phyloP scores from a whole-genome alignment of 1,140 invertebrate genomes.

The Zelostemma sp. region DNA sequence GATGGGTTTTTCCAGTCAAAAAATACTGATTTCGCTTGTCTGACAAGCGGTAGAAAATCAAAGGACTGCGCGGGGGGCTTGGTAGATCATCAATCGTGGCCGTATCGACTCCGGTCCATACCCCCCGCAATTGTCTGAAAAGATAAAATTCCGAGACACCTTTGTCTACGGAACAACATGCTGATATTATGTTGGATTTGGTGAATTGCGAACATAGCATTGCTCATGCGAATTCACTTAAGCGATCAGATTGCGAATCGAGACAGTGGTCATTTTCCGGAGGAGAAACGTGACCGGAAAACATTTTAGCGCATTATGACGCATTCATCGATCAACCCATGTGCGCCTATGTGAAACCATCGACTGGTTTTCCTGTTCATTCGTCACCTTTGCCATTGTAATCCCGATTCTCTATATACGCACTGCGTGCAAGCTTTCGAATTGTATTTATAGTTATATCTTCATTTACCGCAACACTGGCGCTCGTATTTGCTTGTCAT shows the following conservation, averaged over 20 bases:
- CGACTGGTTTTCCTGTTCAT: conserved; percentile 39
- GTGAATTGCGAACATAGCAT: background rate
- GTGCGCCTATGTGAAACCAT: conserved; percentile 33
- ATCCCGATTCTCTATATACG: conserved; percentile 52
- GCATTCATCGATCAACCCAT: conserved; percentile 51
- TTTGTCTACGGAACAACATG: too few relatives aligned
- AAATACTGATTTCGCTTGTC: too few relatives aligned
- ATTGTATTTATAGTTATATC: conserved; percentile 18
- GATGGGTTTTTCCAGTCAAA: too few relatives aligned
- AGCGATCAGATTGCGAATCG: conserved; percentile 11
- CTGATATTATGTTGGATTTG: background rate
- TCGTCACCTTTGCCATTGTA: conserved; percentile 30
- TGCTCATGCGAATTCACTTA: conserved; percentile 5
- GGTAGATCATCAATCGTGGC: too few relatives aligned
- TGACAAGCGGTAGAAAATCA: too few relatives aligned
- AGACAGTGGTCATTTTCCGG: conserved; percentile 19
- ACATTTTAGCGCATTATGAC: conserved; percentile 50
- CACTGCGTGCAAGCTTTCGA: conserved; percentile 51
- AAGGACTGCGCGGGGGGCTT: too few relatives aligned
- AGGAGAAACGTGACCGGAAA: conserved; percentile 10
- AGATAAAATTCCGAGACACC: too few relatives aligned
- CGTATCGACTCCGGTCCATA: too few relatives aligned
- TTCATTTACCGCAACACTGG: conserved; percentile 8
- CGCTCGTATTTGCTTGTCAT: conserved; percentile 31
- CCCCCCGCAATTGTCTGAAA: too few relatives aligned